These are phyloP conservation scores for Amphipyra tragopoginis DNA, from an alignment of 2,888 invertebrate genomes.

Conservation along the genomic window DNA sequence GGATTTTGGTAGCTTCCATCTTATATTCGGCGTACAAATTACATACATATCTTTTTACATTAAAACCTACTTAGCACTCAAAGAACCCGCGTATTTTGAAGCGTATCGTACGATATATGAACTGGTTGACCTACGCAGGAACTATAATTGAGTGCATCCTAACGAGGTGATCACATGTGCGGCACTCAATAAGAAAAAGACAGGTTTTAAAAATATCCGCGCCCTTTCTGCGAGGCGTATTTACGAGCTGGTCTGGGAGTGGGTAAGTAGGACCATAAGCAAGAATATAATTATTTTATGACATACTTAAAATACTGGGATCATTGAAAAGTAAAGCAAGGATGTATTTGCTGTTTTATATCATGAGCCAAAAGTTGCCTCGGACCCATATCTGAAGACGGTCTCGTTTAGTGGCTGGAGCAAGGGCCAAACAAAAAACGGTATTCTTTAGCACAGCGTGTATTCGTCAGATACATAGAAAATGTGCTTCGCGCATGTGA, in stretches of 20 bases:
- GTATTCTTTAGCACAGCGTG: too few relatives aligned
- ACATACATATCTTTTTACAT: too few relatives aligned
- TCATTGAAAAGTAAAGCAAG: neutral
- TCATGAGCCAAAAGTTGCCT: too few relatives aligned
- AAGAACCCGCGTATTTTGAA: slow-evolving; percentile 5
- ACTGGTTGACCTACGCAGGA: slow-evolving; percentile 32
- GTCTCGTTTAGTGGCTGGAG: too few relatives aligned
- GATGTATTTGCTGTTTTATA: too few relatives aligned
- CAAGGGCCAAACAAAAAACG: too few relatives aligned
- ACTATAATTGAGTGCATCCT: slow-evolving; percentile 22
- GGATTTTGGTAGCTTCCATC: too few relatives aligned
- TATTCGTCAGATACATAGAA: too few relatives aligned
- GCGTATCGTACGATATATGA: slow-evolving; percentile 5
- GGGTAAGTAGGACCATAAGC: slow-evolving; percentile 1
- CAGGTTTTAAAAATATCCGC: slow-evolving; percentile 41
- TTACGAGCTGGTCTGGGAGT: slow-evolving; percentile 24
- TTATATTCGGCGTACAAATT: too few relatives aligned
- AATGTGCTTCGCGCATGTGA: too few relatives aligned
- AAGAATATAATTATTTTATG: slow-evolving; percentile 32
- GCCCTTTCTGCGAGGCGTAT: slow-evolving; percentile 47
- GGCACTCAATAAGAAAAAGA: slow-evolving; percentile 36
- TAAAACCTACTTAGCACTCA: too few relatives aligned
- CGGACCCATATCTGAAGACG: too few relatives aligned
- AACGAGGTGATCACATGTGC: slow-evolving; percentile 46
- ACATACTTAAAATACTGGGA: neutral